A percentile compares a stretch with the other conserved stretches of the same genome.
Conservation (phyloP, 2,888 invertebrate genomes). For the Cancer borealis region DNA sequence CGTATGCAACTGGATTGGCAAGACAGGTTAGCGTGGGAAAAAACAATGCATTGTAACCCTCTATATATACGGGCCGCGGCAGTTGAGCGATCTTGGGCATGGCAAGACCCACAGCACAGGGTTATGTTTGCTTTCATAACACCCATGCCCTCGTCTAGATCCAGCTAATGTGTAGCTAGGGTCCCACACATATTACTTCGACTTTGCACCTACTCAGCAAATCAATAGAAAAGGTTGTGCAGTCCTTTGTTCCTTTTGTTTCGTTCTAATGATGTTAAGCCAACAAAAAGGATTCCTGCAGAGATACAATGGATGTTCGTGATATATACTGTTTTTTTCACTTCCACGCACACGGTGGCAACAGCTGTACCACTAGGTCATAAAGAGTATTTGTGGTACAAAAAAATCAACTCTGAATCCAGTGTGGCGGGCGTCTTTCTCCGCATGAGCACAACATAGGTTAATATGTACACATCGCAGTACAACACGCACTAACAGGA, state of each 20-base stretch:
- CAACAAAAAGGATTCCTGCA: neutral
- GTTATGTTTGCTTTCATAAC: neutral
- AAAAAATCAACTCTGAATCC: neutral
- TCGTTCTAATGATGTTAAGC: neutral
- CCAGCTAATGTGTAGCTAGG: neutral
- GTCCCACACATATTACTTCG: neutral
- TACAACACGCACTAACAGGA: neutral
- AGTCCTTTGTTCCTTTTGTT: neutral
- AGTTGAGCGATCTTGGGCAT: neutral
- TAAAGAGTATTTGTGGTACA: neutral
- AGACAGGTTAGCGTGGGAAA: neutral
- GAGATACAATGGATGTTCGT: neutral
- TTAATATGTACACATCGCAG: neutral
- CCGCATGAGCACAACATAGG: neutral
- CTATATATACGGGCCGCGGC: neutral
- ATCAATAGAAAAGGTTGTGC: neutral
- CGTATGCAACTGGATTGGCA: neutral
- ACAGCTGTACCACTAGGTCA: neutral
- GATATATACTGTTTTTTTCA: neutral
- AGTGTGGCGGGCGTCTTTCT: neutral
- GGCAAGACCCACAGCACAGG: neutral
- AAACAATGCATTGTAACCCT: neutral
- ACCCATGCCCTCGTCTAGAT: neutral
- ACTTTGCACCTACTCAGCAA: neutral
- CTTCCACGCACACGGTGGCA: neutral